These are phyloP conservation scores for Carassius gibelio DNA, from an alignment of 2,113 vertebrate genomes.

Conservation along the genomic window DNA sequence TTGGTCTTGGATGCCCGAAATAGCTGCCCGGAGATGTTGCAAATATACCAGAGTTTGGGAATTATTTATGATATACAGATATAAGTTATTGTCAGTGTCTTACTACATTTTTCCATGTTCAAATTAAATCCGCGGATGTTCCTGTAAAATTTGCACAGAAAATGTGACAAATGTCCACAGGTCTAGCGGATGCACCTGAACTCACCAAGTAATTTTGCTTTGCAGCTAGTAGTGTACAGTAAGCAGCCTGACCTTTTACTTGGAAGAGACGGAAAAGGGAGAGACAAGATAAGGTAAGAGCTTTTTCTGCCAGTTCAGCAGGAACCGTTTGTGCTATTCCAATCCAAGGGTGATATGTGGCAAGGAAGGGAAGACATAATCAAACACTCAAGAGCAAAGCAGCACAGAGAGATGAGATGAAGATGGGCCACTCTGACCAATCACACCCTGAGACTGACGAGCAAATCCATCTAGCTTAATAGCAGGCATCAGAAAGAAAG, in stretches of 20 bases:
- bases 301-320: slow-evolving; percentile 63
- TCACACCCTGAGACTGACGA: slow-evolving; percentile 15
- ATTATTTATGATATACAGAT: background rate
- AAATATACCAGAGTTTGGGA: no score
- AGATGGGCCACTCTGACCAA: slow-evolving; percentile 33
- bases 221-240: slow-evolving; percentile 22
- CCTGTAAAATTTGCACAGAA: background rate
- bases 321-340: slow-evolving; percentile 69
- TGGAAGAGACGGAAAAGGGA: slow-evolving; percentile 8
- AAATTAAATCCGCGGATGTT: background rate
- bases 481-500: slow-evolving; percentile 63
- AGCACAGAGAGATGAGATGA: slow-evolving; percentile 42
- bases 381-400: slow-evolving; percentile 57
- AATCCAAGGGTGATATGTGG: slow-evolving; percentile 56
- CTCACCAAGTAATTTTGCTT: slow-evolving; percentile 41
- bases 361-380: slow-evolving; percentile 50
- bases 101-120: background rate
- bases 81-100: background rate
- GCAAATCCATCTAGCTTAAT: slow-evolving; percentile 41
- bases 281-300: slow-evolving; percentile 36
- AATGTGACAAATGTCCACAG: background rate
- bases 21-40: no score
- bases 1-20: no score
- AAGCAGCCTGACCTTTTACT: slow-evolving; percentile 47
- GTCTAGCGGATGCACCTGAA: background rate